Base-by-base conservation (phyloP, 2,888 invertebrate genomes). In the Andrena fulva region DNA sequence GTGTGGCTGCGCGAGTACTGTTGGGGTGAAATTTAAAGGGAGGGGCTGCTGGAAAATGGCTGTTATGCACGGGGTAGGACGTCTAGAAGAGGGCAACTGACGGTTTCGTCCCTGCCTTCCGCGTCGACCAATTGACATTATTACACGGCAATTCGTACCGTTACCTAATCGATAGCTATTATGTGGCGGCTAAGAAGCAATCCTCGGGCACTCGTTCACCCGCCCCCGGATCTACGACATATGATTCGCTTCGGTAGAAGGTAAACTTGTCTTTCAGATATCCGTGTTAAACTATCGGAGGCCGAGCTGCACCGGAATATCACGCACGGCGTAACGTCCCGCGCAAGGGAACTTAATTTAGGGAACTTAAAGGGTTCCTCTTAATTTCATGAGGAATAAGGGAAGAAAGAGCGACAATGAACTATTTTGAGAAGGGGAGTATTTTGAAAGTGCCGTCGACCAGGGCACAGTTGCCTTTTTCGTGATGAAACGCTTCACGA, bases 41-140 rank as follows among this genome's bases (percentile, higher is more conserved):
- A 93, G 93, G 93, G 93, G 93, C 93, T 92, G 89, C 89, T 88
- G 91, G 91, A 93, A 93, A 93, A 93, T 93, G 93, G 93, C 92
- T 92, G 92, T 91, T 92, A 91, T 91, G 85, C 91, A 90, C 90
- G 89, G 91, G 90, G 91, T 91, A 90, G 91, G 90, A 91, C 89
- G 91, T 91, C 90, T 89, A 87, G 89, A 91, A 89, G 91, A 91
- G 90, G 90, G 86, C 91, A 87, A 92, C 89, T 90, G 86, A 90
- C 87, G 89, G 87, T 79, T 0, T 73, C 82, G 84, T 87, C 86
- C 90, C 86, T 88, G 87, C 88, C 88, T 84, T 88, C 89, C 87
- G 82, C 77, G 75, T 73, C 82, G 87, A 89, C 89, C 90, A 90
- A 91, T 92, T 90, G 89, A 91, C 88, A 90, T 87, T 89, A 86